phyloP scores from a whole-genome alignment of 2,113 vertebrate species.

The Antechinus stuartii region DNA sequence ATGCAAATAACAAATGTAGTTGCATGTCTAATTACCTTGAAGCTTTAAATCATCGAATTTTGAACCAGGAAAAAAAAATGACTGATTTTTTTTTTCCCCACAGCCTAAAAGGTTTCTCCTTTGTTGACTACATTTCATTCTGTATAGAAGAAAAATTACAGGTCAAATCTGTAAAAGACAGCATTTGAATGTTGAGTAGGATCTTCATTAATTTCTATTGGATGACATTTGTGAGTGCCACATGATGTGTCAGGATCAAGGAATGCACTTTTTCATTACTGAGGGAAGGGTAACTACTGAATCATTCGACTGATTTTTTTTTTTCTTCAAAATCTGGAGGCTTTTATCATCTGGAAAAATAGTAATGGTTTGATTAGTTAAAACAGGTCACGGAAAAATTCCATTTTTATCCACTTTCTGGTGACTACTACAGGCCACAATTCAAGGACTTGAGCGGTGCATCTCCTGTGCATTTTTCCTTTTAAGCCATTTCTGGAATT shows the following conservation, averaged over 20 bases:
- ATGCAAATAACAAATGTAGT: background rate
- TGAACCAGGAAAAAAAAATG: background rate
- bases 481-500: slow-evolving; percentile 76
- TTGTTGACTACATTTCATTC: slow-evolving; percentile 8
- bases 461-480: slow-evolving; percentile 74
- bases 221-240: background rate
- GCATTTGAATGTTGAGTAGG: background rate
- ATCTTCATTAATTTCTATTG: background rate
- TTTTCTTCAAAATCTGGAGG: background rate
- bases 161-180: background rate
- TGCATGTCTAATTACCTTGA: background rate
- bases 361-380: slow-evolving; percentile 7
- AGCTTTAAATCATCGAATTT: slow-evolving; percentile 6
- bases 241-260: background rate
- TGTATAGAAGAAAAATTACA: background rate
- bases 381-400: slow-evolving; percentile 9
- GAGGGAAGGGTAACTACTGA: background rate
- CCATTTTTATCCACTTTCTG: slow-evolving; percentile 48
- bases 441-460: slow-evolving; percentile 61
- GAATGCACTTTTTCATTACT: background rate
- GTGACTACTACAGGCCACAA: slow-evolving; percentile 54
- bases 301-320: background rate
- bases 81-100: background rate
- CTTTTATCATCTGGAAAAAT: background rate
- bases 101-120: background rate